These are phyloP conservation scores for Tapirus terrestris DNA, from an alignment of 2,113 vertebrate species.

Conservation along the genomic window DNA sequence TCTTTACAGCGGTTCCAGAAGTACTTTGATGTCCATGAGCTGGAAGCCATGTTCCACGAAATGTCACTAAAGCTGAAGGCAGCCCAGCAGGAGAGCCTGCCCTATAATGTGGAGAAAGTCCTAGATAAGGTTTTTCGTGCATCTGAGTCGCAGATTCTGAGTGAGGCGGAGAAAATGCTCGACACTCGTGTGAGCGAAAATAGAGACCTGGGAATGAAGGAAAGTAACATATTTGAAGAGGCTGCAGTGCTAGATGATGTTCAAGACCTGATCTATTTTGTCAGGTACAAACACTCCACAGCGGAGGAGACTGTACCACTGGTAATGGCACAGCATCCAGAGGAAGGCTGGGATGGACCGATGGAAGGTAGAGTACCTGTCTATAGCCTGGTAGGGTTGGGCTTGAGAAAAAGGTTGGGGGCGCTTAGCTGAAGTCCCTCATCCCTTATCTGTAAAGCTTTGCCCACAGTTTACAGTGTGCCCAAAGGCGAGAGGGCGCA, in stretches of 20 bases:
- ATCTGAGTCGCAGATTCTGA: slow-evolving; percentile 91
- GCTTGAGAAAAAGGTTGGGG: not conserved
- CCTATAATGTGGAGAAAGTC: slow-evolving; percentile 84
- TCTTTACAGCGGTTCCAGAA: slow-evolving; percentile 85
- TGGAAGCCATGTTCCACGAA: slow-evolving; percentile 93
- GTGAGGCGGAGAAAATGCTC: slow-evolving; percentile 90
- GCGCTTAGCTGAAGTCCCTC: fast-evolving
- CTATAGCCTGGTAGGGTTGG: not conserved
- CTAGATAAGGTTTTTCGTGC: slow-evolving; percentile 92
- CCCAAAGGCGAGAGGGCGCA: not conserved
- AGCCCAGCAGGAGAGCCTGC: slow-evolving; percentile 77
- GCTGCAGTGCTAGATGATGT: slow-evolving; percentile 91
- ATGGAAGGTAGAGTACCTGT: slow-evolving; percentile 77
- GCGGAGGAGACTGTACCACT: slow-evolving; percentile 85
- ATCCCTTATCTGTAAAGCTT: not conserved
- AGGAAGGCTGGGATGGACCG: not conserved
- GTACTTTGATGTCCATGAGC: slow-evolving; percentile 87
- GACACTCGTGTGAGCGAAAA: slow-evolving; percentile 83
- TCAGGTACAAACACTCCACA: slow-evolving; percentile 90
- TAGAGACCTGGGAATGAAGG: slow-evolving; percentile 76
- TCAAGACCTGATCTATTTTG: slow-evolving; percentile 93
- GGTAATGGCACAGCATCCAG: slow-evolving; percentile 23
- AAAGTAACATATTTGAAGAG: slow-evolving; percentile 87
- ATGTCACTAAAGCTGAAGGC: slow-evolving; percentile 90
- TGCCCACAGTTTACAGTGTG: not conserved